Evolutionary conservation across 2,113 vertebrate genomes (phyloP), one percentile per base, ranked within the genome.

Genomic region (Antechinus stuartii): DNA sequence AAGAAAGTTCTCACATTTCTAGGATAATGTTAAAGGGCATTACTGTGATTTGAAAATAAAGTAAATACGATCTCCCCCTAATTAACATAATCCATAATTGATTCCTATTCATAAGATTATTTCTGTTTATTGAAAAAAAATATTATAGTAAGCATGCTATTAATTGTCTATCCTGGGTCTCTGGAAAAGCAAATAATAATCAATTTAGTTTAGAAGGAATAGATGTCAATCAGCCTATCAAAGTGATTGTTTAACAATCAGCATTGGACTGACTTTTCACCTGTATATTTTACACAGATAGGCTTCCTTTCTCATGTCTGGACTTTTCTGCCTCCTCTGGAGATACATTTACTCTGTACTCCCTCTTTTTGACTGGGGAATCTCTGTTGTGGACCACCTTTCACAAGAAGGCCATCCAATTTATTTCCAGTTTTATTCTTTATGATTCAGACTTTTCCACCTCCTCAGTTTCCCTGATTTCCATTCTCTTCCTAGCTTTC

Each of bases 101-200:
- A 94, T 96, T 95, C 25, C 46, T 93, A 92, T 96, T 95, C 96
- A 93, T 96, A 55, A 95, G 55, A 95, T 92, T 97, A 95, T 95
- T 96, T 54, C 92, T 96, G 46, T 52, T 96, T 95, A 96, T 94
- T 94, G 92, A 96, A 97, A 84, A 98, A 95, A 96, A 84, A 90
- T 56, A 55, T 91, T 53, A 95, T 68, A 94, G 95, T 95, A 90
- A 96, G 95, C 93, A n/a, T 95, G 94, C 90, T 96, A 96, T 96
- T 97, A 96, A 97, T 91, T 91, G 8, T 90, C 96, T 93, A 95
- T 91, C 95, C 92, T 96, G 95, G 96, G 93, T 96, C 90, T 14
- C 19, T 57, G 95, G 95, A 93, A 95, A 54, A 92, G 92, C 56
- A 95, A 97, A 95, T 57, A 94, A 95, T 93, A 92, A 56, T 96